phyloP scores from a whole-genome alignment of 2,888 invertebrate species.

The Acronicta leporina region DNA sequence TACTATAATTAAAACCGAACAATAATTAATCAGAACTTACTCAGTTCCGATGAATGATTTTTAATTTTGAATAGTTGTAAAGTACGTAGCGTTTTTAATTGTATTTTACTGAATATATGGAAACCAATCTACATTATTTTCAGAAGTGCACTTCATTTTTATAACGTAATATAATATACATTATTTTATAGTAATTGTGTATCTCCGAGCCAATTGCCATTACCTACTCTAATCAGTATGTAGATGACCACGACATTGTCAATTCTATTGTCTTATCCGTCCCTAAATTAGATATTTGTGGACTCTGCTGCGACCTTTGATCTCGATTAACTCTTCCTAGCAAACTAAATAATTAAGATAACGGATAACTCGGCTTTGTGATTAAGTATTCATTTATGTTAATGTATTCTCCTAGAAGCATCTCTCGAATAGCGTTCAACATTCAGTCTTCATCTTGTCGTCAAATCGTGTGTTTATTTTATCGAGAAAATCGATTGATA shows the following conservation, averaged over 20 bases:
- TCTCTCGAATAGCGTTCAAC: constrained; percentile 55
- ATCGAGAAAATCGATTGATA: constrained; percentile 42
- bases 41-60: too few relatives aligned
- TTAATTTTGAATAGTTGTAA: too few relatives aligned
- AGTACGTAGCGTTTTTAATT: too few relatives aligned
- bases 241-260: constrained; percentile 16
- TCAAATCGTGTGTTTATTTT: constrained; percentile 62
- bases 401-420: constrained; percentile 66
- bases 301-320: constrained; percentile 50
- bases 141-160: too few relatives aligned
- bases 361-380: constrained; percentile 43
- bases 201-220: too few relatives aligned
- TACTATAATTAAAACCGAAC: too few relatives aligned
- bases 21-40: too few relatives aligned
- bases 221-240: too few relatives aligned
- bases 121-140: too few relatives aligned
- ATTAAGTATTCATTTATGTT: constrained; percentile 73
- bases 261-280: constrained; percentile 22
- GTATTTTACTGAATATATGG: too few relatives aligned
- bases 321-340: constrained; percentile 45
- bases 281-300: constrained; percentile 32
- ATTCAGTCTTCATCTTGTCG: constrained; percentile 66
- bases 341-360: constrained; percentile 56
- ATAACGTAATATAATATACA: too few relatives aligned
- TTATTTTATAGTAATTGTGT: too few relatives aligned